These are phyloP conservation scores for Platichthys flesus DNA, from an alignment of 2,113 vertebrate genomes.

Conservation along the genomic window DNA sequence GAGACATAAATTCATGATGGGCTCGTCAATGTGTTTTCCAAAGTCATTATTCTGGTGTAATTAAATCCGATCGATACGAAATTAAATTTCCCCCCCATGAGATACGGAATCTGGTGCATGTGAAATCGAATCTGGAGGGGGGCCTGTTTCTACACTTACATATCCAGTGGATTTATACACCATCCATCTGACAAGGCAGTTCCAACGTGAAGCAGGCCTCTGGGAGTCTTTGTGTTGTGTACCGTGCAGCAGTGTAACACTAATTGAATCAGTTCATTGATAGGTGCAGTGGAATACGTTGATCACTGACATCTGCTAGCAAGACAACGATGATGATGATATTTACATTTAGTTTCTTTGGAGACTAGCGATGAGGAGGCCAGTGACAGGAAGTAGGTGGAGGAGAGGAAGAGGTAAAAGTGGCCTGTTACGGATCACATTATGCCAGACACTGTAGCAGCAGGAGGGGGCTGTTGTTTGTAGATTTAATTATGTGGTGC, in stretches of 20 bases:
- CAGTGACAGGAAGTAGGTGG: slow-evolving; percentile 12
- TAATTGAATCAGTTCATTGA: slow-evolving; percentile 56
- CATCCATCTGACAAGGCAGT: slow-evolving; percentile 44
- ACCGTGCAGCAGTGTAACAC: slow-evolving; percentile 38
- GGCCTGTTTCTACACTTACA: slow-evolving; percentile 74
- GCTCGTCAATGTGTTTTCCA: slow-evolving; percentile 63
- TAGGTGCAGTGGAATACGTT: slow-evolving; percentile 13
- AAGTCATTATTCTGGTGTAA: slow-evolving; percentile 67
- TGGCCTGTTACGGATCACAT: slow-evolving; percentile 11
- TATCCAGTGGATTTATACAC: slow-evolving; percentile 63
- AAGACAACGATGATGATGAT: slow-evolving; percentile 5
- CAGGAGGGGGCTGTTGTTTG: slow-evolving; percentile 37
- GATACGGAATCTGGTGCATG: slow-evolving; percentile 69
- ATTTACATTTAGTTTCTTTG: neutral
- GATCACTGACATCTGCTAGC: slow-evolving; percentile 35
- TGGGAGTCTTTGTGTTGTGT: slow-evolving; percentile 59
- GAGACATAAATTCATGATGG: slow-evolving; percentile 56
- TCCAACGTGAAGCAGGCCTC: slow-evolving; percentile 56
- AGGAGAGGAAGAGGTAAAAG: slow-evolving; percentile 16
- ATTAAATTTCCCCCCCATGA: slow-evolving; percentile 55
- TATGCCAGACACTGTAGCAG: slow-evolving; percentile 25
- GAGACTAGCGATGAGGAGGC: neutral
- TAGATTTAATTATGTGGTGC: slow-evolving; percentile 58
- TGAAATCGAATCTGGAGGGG: slow-evolving; percentile 71
- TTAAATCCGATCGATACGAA: slow-evolving; percentile 65